These are phyloP conservation scores for Cricetomys ansorgei DNA, from an alignment of 2,113 vertebrate species.

Conservation along the genomic window DNA sequence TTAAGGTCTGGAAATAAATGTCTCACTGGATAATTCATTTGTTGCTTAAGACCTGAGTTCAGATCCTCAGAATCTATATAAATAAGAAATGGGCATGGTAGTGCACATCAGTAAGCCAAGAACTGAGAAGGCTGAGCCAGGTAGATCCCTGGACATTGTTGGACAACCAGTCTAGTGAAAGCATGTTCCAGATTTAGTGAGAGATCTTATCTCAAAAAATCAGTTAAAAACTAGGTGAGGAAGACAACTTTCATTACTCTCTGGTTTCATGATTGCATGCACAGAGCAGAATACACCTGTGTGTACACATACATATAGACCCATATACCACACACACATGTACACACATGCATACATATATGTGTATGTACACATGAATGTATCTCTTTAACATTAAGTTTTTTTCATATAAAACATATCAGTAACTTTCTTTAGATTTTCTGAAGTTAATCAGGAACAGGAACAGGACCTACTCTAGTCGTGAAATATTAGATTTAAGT, in stretches of 20 bases:
- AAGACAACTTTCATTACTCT: background rate
- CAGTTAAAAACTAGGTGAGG: background rate
- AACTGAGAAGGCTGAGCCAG: background rate
- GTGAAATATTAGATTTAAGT: background rate
- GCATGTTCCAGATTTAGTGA: background rate
- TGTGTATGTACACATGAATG: background rate
- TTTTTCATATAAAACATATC: background rate
- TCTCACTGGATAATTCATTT: background rate
- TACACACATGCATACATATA: background rate
- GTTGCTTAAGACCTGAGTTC: background rate
- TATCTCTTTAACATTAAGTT: background rate
- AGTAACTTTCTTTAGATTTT: background rate
- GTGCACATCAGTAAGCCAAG: background rate
- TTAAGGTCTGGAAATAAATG: background rate
- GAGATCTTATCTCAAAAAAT: background rate
- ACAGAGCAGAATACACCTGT: background rate
- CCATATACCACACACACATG: background rate
- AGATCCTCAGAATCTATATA: background rate
- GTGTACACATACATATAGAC: background rate
- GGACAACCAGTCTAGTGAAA: background rate
- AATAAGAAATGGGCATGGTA: background rate
- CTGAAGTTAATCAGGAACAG: background rate
- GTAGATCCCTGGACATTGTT: background rate
- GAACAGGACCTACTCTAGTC: background rate
- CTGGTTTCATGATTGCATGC: too few species aligned